Evolutionary conservation across 2,797 vertebrate genomes (phyloP).

Genomic region (Oreochromis grahami): DNA sequence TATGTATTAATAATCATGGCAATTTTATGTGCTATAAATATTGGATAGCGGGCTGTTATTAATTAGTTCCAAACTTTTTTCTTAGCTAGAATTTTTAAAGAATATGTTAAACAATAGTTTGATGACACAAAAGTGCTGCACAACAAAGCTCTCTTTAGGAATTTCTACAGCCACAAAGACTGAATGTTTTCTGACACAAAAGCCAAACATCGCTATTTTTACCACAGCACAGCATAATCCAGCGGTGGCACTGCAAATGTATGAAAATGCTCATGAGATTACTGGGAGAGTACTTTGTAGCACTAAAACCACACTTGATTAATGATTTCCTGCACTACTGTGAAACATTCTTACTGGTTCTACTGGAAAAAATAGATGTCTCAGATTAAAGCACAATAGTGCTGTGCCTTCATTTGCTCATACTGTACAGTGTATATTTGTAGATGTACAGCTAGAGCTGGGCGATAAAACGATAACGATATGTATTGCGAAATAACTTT

Average conservation of each 20-base stretch:
- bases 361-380: background rate
- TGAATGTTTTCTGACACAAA: background rate
- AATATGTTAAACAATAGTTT: background rate
- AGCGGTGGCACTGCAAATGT: background rate
- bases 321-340: background rate
- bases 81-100: too few relatives aligned
- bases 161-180: background rate
- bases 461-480: too few relatives aligned
- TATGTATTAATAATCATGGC: background rate
- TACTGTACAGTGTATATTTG: background rate
- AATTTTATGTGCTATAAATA: background rate
- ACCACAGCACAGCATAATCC: background rate
- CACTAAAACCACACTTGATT: background rate
- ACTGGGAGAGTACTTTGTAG: background rate
- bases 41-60: too few relatives aligned
- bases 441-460: background rate
- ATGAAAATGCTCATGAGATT: background rate
- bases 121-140: background rate
- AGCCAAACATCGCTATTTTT: background rate
- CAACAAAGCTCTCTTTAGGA: background rate
- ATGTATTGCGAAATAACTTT: too few relatives aligned
- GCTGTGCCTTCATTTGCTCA: background rate
- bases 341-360: background rate
- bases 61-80: too few relatives aligned
- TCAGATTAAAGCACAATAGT: background rate